Evolutionary conservation across 2,113 vertebrate species (phyloP).

Genomic region (Ptychochromis oligacanthus): DNA sequence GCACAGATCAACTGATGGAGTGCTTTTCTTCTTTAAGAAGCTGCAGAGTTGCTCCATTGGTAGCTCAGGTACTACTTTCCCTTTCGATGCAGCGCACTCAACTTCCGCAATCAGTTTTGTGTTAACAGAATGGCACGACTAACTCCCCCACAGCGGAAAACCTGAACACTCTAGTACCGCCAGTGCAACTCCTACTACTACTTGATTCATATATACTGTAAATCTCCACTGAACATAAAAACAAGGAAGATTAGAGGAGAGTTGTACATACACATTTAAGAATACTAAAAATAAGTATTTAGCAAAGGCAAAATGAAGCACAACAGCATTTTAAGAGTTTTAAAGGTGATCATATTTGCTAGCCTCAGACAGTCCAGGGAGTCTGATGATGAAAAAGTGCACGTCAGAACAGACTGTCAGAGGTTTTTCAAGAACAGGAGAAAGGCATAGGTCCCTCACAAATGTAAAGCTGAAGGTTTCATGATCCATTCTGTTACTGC

Average conservation of each 20-base stretch:
- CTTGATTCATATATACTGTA: not conserved
- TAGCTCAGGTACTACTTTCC: not conserved
- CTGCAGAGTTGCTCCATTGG: not conserved
- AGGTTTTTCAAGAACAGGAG: not conserved
- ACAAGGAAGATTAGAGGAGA: not conserved
- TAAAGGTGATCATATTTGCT: not conserved
- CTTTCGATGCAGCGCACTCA: not conserved
- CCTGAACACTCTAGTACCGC: not conserved
- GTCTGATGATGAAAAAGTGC: not conserved
- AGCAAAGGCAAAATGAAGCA: not conserved
- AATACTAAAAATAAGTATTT: no score
- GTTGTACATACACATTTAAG: no score
- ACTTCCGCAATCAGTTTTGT: no score
- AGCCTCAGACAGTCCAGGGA: not conserved
- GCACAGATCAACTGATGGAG: not conserved
- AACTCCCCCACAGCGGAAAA: not conserved
- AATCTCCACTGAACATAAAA: not conserved
- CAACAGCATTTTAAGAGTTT: not conserved
- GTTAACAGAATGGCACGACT: no score
- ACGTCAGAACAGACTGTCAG: not conserved
- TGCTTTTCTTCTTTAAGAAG: not conserved
- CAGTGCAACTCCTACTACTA: not conserved
- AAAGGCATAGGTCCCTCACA: not conserved
- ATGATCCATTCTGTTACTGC: not conserved
- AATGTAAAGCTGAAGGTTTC: not conserved